Base-by-base conservation (phyloP, 2,113 vertebrate genomes). In the Scomber scombrus region DNA sequence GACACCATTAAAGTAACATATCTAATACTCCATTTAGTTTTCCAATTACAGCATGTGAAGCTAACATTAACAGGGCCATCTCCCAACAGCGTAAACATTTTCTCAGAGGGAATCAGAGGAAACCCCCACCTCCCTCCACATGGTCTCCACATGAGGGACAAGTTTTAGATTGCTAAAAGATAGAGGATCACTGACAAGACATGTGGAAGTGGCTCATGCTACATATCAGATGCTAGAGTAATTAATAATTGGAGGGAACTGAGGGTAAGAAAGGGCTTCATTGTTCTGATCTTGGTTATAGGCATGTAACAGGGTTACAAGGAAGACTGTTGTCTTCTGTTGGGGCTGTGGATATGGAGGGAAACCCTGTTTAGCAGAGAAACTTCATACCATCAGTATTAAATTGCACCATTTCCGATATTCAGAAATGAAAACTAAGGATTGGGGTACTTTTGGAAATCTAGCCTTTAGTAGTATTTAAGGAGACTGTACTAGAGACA, bases 51-150 rank as follows among this genome's bases (percentile, higher is more conserved):
- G 64, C 46, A 5, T 0, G 43, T 54, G 56, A 68, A 61, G 11
- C 49, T 11, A 13, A 49, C 31, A 6, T 12, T 8, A 49, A 55
- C 19, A 18, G 16, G 21, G 47, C 21, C 61, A 18, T 49, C 56
- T 55, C 18, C 18, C 46, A 13, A 50, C 26, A 71, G 19, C 26
- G 55, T 81, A 72, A 83, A 78, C 75, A 67, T 56, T 46, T 47
- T 62, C 19, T 73, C 55, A 14, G 69, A 69, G 0, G 2, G 31
- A 64, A 68, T 23, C 3, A 11, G 60, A 56, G 21, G 34, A 40
- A 40, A 9, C 9, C 34, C 34, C 34, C 34, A 9, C 34, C 34
- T 9, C 34, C 7, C 34, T 40, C 34, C 34, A 40, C 5, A 40
- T 40, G 34, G 34, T 46, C 19, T 31, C 67, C 7, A 9, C 4